Conservation (phyloP, 2,888 invertebrate genomes). For the Agrochola lychnidis region DNA sequence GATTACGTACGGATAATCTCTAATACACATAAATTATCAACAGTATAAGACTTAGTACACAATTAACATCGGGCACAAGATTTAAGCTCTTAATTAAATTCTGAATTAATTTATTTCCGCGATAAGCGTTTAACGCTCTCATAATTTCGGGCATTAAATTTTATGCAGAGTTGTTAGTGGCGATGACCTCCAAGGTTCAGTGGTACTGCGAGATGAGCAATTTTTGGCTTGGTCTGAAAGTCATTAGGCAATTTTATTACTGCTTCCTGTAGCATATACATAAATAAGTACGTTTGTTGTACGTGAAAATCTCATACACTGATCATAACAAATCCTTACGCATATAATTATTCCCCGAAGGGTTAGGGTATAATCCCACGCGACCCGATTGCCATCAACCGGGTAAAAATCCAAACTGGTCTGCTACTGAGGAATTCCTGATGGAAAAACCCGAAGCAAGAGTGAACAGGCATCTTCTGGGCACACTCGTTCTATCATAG, state of each 20-base stretch:
- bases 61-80: slow-evolving; percentile 58
- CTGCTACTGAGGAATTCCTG: no score
- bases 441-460: no score
- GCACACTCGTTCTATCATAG: no score
- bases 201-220: not conserved
- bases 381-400: no score
- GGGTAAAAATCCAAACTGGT: no score
- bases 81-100: slow-evolving; percentile 71
- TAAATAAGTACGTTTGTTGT: no score
- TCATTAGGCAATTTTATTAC: not conserved
- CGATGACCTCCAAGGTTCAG: not conserved
- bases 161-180: slow-evolving; percentile 8
- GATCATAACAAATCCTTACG: no score
- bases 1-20: slow-evolving; percentile 14
- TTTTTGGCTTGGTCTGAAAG: not conserved
- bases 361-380: no score
- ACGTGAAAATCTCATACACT: no score
- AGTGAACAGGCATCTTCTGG: no score
- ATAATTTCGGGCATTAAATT: slow-evolving; percentile 50
- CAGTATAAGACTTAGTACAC: slow-evolving; percentile 39
- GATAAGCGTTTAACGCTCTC: slow-evolving; percentile 65
- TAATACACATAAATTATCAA: slow-evolving; percentile 52
- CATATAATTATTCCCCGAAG: no score
- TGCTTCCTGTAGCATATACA: not conserved
- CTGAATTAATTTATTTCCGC: slow-evolving; percentile 70